Base-by-base conservation (phyloP, 2,888 invertebrate genomes). In the Epistrophe grossulariae region DNA sequence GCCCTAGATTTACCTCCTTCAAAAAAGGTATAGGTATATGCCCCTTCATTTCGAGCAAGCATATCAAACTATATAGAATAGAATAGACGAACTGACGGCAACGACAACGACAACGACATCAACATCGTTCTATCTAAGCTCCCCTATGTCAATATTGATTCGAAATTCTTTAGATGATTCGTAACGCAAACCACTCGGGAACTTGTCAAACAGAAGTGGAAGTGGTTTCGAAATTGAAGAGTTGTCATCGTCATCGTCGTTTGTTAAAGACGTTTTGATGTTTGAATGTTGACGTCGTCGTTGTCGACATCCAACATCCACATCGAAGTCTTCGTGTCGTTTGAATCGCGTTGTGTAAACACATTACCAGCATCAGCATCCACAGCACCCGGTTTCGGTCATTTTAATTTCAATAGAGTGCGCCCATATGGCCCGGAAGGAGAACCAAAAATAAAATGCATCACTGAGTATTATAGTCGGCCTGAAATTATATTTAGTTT, bases 151-250 rank as follows among this genome's bases (percentile, higher is more conserved):
- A 87, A 87, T 87, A 87, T 87, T 87, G 79, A 87, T 72, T 76
- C 31, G 87, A 74, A 83, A 83, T 83, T 87, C 83, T 87, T 83
- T 57, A 68, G 87, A 77, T 79, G 87, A 87, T 83, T 87, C 83
- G 83, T 83, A 87, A 83, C 79, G 83, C 76, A 87, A 87, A 87
- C 87, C 79, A 87, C 87, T 83, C 76, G 43, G 79, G 60, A 87
- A 83, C 87, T 87, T 87, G 87, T 83, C 87, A 87, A 87, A 87
- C 87, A 87, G 80, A 81, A 83, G 83, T 87, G 43, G 83, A 87
- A 87, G 87, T 87, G 87, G 74, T 83, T 83, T 83, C 79, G 55
- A 45, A 83, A 74, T 87, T 70, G 79, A 79, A 55, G 73, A 70
- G 59, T 76, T 71, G 17, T 59, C 68, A 19, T 59, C 52, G 52